Evolutionary conservation across 2,113 vertebrate species (phyloP).

Genomic region (Gadus macrocephalus): DNA sequence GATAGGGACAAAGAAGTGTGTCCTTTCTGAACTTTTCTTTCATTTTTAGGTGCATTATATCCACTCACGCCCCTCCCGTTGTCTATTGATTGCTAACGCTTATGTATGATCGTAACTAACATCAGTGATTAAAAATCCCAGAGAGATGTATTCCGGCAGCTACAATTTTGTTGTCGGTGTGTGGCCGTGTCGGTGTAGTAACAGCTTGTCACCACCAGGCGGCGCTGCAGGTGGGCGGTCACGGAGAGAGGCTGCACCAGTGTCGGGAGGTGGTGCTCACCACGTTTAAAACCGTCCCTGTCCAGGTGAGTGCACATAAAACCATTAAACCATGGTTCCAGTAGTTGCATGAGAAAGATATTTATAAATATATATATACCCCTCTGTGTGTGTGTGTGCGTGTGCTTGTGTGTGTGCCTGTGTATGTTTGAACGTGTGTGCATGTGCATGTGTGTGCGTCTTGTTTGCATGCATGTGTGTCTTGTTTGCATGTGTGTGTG

Average conservation of each 20-base stretch:
- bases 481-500: not conserved
- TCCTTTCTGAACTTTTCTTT: too few relatives aligned
- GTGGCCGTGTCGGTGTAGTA: not conserved
- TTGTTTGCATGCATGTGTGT: too few relatives aligned
- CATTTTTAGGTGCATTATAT: too few relatives aligned
- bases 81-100: too few relatives aligned
- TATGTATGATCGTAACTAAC: too few relatives aligned
- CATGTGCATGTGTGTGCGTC: not conserved
- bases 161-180: too few relatives aligned
- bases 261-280: constrained; percentile 91
- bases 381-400: not conserved
- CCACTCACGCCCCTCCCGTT: too few relatives aligned
- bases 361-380: not conserved
- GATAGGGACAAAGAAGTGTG: too few relatives aligned
- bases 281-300: constrained; percentile 91
- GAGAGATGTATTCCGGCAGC: too few relatives aligned
- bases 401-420: not conserved
- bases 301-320: constrained; percentile 78
- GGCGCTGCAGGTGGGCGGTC: constrained; percentile 94
- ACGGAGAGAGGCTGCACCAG: constrained; percentile 92
- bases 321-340: not conserved
- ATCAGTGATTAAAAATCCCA: too few relatives aligned
- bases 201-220: constrained; percentile 71
- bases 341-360: not conserved
- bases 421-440: not conserved